These are phyloP conservation scores for Microplitis demolitor DNA, from an alignment of 1,140 invertebrate species.

Conservation along the genomic window DNA sequence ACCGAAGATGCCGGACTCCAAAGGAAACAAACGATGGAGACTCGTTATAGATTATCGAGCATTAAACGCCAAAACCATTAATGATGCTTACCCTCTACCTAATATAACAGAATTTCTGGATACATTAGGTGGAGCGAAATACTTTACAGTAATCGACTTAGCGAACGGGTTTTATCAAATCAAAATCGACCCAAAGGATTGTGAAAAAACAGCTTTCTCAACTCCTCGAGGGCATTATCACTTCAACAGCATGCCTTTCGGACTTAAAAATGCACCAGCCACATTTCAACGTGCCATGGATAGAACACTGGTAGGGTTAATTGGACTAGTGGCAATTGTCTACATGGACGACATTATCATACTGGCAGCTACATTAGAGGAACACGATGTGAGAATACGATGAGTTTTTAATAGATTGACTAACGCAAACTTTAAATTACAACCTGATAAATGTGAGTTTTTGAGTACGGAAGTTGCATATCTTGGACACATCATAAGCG, in stretches of 20 bases:
- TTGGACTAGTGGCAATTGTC: not conserved
- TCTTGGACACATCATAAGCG: not conserved
- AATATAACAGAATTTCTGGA: no score
- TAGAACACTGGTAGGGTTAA: not conserved
- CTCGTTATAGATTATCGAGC: no score
- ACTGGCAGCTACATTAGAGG: not conserved
- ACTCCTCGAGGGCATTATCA: not conserved
- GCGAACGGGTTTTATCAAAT: not conserved
- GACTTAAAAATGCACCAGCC: not conserved
- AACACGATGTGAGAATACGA: not conserved
- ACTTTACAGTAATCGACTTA: not conserved
- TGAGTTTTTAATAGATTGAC: not conserved
- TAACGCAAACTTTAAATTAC: no score
- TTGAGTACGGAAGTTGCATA: not conserved
- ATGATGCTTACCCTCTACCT: no score
- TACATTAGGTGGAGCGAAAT: not conserved
- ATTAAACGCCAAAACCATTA: no score
- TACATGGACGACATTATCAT: not conserved
- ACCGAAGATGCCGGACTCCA: not conserved
- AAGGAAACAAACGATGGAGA: not conserved
- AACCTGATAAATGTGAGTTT: not conserved
- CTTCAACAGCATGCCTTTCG: not conserved
- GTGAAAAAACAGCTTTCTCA: not conserved
- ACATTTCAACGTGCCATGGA: not conserved
- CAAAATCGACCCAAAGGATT: not conserved